Percentiles rank a stretch among this genome's conserved stretches.
Evolutionary conservation across 2,797 vertebrate genomes (phyloP).

Genomic region (Leptatherina wallacei): DNA sequence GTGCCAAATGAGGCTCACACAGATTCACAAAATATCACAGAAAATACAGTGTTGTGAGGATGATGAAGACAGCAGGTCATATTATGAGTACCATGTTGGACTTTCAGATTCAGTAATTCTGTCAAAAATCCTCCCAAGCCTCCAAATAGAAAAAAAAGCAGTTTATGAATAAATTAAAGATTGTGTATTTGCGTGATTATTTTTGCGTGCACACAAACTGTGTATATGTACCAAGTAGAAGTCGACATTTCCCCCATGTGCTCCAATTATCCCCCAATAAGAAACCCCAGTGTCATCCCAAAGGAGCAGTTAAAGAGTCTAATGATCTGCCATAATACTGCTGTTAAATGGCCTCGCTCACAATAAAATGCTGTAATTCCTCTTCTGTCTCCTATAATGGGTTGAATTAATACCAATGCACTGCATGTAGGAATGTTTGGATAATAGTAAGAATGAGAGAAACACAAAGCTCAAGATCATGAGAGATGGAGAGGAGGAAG

Average conservation of each 20-base stretch:
- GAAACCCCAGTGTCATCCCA: conserved; percentile 65
- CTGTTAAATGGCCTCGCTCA: conserved; percentile 80
- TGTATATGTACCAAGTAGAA: conserved; percentile 52
- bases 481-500: conserved; percentile 17
- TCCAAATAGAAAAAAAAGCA: background rate
- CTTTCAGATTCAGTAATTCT: conserved; percentile 60
- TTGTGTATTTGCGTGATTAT: conserved; percentile 42
- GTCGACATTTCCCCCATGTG: conserved; percentile 67
- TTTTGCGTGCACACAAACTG: conserved; percentile 29
- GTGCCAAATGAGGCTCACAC: background rate
- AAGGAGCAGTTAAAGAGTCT: conserved; percentile 79
- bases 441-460: conserved; percentile 61
- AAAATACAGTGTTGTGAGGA: conserved; percentile 28
- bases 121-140: conserved; percentile 43
- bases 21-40: conserved; percentile 11
- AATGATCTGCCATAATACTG: conserved; percentile 83
- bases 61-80: conserved; percentile 59
- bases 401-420: conserved; percentile 77
- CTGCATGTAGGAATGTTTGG: conserved; percentile 64
- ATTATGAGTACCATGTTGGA: conserved; percentile 64
- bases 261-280: conserved; percentile 77
- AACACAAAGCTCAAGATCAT: conserved; percentile 31
- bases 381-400: conserved; percentile 82
- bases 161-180: conserved; percentile 49
- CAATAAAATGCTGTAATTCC: conserved; percentile 83